Evolutionary conservation across 1,140 invertebrate genomes (phyloP).

Genomic region (Trachymyrmex septentrionalis): DNA sequence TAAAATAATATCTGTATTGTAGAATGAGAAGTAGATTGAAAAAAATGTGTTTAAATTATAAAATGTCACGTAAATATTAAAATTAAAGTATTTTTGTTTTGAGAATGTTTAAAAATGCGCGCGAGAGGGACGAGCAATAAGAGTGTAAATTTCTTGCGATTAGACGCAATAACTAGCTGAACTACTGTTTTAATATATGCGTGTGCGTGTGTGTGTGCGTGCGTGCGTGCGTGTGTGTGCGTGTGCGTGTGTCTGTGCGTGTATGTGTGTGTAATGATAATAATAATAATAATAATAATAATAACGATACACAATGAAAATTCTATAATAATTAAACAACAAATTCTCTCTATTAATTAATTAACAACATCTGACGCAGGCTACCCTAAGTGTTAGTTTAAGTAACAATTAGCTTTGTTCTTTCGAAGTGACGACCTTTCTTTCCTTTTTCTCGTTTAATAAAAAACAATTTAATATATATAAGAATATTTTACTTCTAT

Average conservation of each 20-base stretch:
- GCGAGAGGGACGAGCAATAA: slow-evolving; percentile 70
- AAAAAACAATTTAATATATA: slow-evolving; percentile 14
- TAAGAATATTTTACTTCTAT: background rate
- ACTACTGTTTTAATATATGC: slow-evolving; percentile 78
- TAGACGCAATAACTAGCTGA: slow-evolving; percentile 71
- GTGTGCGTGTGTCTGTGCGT: slow-evolving; percentile 30
- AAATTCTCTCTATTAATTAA: slow-evolving; percentile 74
- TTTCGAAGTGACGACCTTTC: slow-evolving; percentile 49
- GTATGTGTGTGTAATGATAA: background rate
- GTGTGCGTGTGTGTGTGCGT: background rate
- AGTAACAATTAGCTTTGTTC: slow-evolving; percentile 71
- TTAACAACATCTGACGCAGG: slow-evolving; percentile 73
- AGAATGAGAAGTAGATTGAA: background rate
- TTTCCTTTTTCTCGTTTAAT: background rate
- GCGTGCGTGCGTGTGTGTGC: slow-evolving; percentile 9
- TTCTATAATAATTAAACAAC: slow-evolving; percentile 66
- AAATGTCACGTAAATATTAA: slow-evolving; percentile 24
- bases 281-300: slow-evolving; percentile 72
- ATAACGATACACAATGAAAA: slow-evolving; percentile 72
- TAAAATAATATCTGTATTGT: background rate
- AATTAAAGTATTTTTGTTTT: slow-evolving; percentile 13
- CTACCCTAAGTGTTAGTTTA: slow-evolving; percentile 75
- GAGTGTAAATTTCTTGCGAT: slow-evolving; percentile 68
- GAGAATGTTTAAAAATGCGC: slow-evolving; percentile 28
- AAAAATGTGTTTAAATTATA: background rate